These are phyloP conservation scores for Microtus oregoni DNA, from an alignment of 2,113 vertebrate genomes.

Conservation along the genomic window DNA sequence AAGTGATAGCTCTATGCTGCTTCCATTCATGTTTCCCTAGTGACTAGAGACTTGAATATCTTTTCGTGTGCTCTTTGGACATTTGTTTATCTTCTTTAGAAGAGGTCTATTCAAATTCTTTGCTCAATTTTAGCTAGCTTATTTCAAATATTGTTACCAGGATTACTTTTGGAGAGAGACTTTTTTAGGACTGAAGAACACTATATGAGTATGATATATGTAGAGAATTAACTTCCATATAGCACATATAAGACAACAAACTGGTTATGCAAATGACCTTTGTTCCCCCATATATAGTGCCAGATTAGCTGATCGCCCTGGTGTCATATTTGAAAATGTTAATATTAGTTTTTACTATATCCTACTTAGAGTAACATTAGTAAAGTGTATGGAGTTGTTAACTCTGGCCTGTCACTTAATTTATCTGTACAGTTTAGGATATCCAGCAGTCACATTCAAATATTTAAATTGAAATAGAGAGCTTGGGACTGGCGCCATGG, in stretches of 20 bases:
- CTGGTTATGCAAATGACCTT: slow-evolving; percentile 3
- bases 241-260: slow-evolving; percentile 31
- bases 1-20: slow-evolving; percentile 18
- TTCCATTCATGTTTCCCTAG: slow-evolving; percentile 38
- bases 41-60: slow-evolving; percentile 11
- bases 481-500: background rate
- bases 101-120: background rate
- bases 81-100: slow-evolving; percentile 22
- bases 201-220: slow-evolving; percentile 4
- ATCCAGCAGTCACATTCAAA: background rate
- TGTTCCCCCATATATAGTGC: background rate
- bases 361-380: slow-evolving; percentile 15
- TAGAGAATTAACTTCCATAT: background rate
- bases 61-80: slow-evolving; percentile 51
- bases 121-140: slow-evolving; percentile 23
- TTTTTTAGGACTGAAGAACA: slow-evolving; percentile 38
- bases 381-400: slow-evolving; percentile 32
- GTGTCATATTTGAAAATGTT: slow-evolving; percentile 36
- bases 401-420: background rate
- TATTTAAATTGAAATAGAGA: slow-evolving; percentile 50
- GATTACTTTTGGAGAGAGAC: slow-evolving; percentile 41
- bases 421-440: background rate
- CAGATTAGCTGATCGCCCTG: slow-evolving; percentile 51
- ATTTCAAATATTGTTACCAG: slow-evolving; percentile 42
- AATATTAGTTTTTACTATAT: slow-evolving; percentile 45